Evolutionary conservation across 1,140 invertebrate genomes (phyloP).

Genomic region (Ruditapes philippinarum): DNA sequence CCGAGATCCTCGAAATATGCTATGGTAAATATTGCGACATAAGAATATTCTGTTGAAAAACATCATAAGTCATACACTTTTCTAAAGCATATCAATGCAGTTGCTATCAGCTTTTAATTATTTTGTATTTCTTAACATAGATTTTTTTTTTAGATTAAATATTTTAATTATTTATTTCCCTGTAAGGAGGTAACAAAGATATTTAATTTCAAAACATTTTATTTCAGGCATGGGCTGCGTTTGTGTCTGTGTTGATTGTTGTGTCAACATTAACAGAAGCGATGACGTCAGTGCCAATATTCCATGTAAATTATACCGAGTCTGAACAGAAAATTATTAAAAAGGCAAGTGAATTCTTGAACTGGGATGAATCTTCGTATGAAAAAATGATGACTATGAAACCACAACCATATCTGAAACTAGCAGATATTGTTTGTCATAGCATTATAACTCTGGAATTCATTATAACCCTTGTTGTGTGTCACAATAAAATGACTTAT

Average conservation of each 20-base stretch:
- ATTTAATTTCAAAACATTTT: too few species aligned
- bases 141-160: too few species aligned
- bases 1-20: not conserved
- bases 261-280: not conserved
- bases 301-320: not conserved
- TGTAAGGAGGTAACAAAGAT: too few species aligned
- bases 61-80: too few species aligned
- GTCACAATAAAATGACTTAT: not conserved
- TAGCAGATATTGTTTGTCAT: not conserved
- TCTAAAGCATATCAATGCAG: too few species aligned
- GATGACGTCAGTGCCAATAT: not conserved
- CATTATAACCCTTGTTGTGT: not conserved
- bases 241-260: conserved; percentile 10
- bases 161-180: too few species aligned
- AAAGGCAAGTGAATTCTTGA: not conserved
- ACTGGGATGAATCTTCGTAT: not conserved
- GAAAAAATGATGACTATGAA: not conserved
- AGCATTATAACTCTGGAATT: not conserved
- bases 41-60: too few species aligned
- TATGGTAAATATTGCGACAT: not conserved
- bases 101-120: too few species aligned
- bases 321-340: not conserved
- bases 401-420: not conserved
- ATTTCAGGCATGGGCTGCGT: conserved; percentile 14
- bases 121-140: too few species aligned